A percentile compares a stretch with the other conserved stretches of the same genome.
phyloP scores from a whole-genome alignment of 1,140 invertebrate species.

The Microplitis demolitor region DNA sequence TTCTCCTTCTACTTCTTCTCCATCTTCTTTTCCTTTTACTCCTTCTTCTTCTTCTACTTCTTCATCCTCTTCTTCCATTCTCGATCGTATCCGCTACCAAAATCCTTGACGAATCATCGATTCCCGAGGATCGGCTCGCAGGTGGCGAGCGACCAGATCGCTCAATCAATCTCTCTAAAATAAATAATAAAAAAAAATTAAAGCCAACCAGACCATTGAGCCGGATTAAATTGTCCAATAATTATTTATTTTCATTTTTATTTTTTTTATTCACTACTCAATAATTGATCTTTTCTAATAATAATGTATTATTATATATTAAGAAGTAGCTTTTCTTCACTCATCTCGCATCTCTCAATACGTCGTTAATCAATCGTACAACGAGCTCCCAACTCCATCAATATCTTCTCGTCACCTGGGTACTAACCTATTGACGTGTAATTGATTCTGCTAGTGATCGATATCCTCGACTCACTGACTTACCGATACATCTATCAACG shows the following conservation, averaged over 20 bases:
- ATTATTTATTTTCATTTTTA: not conserved
- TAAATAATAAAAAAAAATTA: not conserved
- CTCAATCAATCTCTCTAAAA: constrained; percentile 18
- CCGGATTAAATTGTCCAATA: not conserved
- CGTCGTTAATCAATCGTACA: not conserved
- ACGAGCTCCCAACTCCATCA: not conserved
- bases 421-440: not conserved
- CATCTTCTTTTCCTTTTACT: not conserved
- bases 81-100: not conserved
- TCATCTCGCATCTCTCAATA: not conserved
- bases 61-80: too few relatives aligned
- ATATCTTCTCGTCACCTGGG: not conserved
- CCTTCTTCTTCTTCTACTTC: not conserved
- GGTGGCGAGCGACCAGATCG: constrained; percentile 18
- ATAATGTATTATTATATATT: not conserved
- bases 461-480: not conserved
- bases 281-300: not conserved
- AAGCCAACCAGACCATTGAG: not conserved
- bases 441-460: not conserved
- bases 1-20: constrained; percentile 10
- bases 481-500: not conserved
- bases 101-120: constrained; percentile 20
- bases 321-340: not conserved
- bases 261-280: not conserved
- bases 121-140: constrained; percentile 11